A percentile compares a stretch with the other conserved stretches of the same genome.
Conservation (phyloP, 2,888 invertebrate genomes). For the Octonoba sinensis region DNA sequence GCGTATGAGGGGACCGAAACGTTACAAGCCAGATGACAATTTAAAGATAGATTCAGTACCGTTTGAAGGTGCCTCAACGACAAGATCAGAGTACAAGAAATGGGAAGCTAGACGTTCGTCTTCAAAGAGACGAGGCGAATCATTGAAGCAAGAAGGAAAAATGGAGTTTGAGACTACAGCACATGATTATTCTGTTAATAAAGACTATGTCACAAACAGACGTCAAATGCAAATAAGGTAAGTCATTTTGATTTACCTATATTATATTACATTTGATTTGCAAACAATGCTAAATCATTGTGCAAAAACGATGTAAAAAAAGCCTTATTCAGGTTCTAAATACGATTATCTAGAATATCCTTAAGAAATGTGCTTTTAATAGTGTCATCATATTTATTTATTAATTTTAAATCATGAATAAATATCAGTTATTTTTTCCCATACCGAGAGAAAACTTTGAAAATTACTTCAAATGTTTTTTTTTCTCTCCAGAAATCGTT, state of each 20-base stretch:
- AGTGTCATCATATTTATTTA: too few species aligned
- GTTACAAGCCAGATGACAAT: constrained; percentile 47
- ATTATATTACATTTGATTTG: too few species aligned
- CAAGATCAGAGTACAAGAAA: constrained; percentile 40
- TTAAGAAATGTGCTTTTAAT: neutral
- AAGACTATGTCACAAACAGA: constrained; percentile 18
- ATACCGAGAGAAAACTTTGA: too few species aligned
- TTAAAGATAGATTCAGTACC: constrained; percentile 40
- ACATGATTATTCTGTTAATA: constrained; percentile 30
- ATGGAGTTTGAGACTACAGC: constrained; percentile 64
- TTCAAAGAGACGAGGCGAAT: constrained; percentile 48
- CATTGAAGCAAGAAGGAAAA: constrained; percentile 63
- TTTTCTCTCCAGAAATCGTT: too few species aligned
- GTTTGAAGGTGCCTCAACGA: constrained; percentile 42
- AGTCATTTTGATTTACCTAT: neutral
- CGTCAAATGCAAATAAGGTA: constrained; percentile 28
- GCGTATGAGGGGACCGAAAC: neutral
- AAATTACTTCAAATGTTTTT: too few species aligned
- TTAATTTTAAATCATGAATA: too few species aligned
- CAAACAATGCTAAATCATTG: too few species aligned
- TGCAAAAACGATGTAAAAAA: too few species aligned
- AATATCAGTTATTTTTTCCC: too few species aligned
- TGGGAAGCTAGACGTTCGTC: constrained; percentile 42
- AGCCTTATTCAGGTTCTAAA: too few species aligned
- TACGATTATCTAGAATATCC: too few species aligned